Evolutionary conservation across 2,113 vertebrate genomes (phyloP).

Genomic region (Chloebia gouldiae): DNA sequence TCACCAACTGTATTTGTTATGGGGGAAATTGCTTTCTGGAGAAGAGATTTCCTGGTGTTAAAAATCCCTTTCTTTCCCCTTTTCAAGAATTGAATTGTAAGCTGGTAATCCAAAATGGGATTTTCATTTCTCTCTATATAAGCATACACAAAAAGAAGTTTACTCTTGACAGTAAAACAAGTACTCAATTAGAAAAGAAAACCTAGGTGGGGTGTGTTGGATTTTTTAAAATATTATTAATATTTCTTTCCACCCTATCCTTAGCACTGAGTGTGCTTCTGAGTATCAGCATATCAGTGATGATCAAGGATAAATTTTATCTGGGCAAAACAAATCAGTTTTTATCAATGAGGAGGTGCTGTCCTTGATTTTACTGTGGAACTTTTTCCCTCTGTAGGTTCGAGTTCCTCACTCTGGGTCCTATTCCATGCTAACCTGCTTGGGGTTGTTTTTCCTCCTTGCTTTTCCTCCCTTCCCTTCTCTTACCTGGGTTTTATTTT

Average conservation of each 20-base stretch:
- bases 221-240: neutral
- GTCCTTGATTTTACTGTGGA: neutral
- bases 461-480: too few species aligned
- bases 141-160: neutral
- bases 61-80: neutral
- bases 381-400: neutral
- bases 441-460: neutral
- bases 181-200: neutral
- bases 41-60: slow-evolving; percentile 48
- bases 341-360: neutral
- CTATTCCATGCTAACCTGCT: neutral
- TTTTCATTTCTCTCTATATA: neutral
- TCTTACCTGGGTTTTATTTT: neutral
- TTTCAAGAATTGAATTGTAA: slow-evolving; percentile 25
- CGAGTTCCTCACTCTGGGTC: neutral
- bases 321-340: neutral
- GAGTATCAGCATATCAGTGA: neutral
- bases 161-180: neutral
- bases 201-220: neutral
- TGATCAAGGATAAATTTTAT: neutral
- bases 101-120: neutral
- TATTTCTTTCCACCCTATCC: neutral
- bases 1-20: neutral
- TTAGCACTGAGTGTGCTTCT: neutral
- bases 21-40: slow-evolving; percentile 25